Conservation (phyloP, 1,140 invertebrate genomes). For the Drosophila leontia region DNA sequence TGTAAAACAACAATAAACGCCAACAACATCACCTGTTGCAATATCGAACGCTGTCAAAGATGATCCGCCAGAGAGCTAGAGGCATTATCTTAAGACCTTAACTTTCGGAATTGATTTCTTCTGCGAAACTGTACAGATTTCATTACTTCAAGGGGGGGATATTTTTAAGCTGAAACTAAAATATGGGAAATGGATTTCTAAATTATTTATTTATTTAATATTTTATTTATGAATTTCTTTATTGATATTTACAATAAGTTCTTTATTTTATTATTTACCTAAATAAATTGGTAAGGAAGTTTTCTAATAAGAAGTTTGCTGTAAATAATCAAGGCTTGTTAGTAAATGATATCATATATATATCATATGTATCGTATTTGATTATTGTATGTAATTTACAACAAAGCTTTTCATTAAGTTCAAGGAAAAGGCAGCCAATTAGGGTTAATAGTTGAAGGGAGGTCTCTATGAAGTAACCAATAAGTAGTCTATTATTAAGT, state of each 20-base stretch:
- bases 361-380: background rate
- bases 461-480: background rate
- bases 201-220: too few relatives aligned
- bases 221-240: background rate
- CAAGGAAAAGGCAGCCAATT: background rate
- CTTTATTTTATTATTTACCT: too few relatives aligned
- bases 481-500: slow-evolving; percentile 3
- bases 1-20: slow-evolving; percentile 1
- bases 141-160: background rate
- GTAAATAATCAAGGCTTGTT: too few relatives aligned
- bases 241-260: background rate
- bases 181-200: too few relatives aligned
- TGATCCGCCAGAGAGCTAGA: slow-evolving; percentile 28
- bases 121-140: background rate
- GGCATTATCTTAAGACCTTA: slow-evolving; percentile 23
- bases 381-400: background rate
- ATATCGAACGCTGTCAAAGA: slow-evolving; percentile 36
- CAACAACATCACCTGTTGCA: slow-evolving; percentile 51
- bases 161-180: background rate
- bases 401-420: background rate
- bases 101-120: slow-evolving; percentile 33
- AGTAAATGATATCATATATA: too few relatives aligned
- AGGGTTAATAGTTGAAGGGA: background rate
- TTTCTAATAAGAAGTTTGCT: background rate
- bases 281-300: too few relatives aligned